Evolutionary conservation across 2,113 vertebrate genomes (phyloP).

Genomic region (Caloenas nicobarica): DNA sequence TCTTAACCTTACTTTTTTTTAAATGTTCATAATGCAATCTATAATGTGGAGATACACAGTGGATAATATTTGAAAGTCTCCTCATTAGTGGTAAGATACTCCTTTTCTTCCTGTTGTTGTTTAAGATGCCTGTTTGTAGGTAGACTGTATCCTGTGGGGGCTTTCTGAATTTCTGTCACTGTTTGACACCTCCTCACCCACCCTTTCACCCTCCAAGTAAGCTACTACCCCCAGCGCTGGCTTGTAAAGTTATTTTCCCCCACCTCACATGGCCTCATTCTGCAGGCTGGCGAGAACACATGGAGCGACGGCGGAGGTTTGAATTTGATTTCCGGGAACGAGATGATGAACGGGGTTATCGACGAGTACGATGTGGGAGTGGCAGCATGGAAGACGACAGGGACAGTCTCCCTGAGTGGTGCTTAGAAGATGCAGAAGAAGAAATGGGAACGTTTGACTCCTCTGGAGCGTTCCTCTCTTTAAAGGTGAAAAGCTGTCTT

Average conservation of each 20-base stretch:
- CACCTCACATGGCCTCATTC: slow-evolving; percentile 83
- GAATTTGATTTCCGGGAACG: slow-evolving; percentile 91
- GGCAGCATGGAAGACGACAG: slow-evolving; percentile 94
- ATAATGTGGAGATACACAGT: background rate
- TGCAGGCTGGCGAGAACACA: slow-evolving; percentile 92
- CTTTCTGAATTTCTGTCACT: background rate
- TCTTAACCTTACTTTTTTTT: background rate
- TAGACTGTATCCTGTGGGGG: background rate
- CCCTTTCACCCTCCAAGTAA: background rate
- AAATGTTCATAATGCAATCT: background rate
- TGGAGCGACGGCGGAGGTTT: slow-evolving; percentile 91
- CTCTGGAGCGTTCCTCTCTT: slow-evolving; percentile 93
- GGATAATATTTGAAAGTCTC: background rate
- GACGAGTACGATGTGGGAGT: slow-evolving; percentile 89
- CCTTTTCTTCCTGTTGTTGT: background rate
- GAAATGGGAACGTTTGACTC: slow-evolving; percentile 98
- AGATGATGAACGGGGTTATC: slow-evolving; percentile 91
- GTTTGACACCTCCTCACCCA: background rate
- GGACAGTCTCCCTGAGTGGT: slow-evolving; percentile 97
- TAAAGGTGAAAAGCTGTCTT: slow-evolving; percentile 81
- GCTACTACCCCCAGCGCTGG: background rate
- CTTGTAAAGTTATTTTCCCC: slow-evolving; percentile 56
- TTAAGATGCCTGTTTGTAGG: background rate
- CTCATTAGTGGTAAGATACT: background rate
- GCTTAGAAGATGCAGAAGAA: slow-evolving; percentile 95